These are phyloP conservation scores for Diabrotica undecimpunctata DNA, from an alignment of 1,140 invertebrate species.

Conservation along the genomic window DNA sequence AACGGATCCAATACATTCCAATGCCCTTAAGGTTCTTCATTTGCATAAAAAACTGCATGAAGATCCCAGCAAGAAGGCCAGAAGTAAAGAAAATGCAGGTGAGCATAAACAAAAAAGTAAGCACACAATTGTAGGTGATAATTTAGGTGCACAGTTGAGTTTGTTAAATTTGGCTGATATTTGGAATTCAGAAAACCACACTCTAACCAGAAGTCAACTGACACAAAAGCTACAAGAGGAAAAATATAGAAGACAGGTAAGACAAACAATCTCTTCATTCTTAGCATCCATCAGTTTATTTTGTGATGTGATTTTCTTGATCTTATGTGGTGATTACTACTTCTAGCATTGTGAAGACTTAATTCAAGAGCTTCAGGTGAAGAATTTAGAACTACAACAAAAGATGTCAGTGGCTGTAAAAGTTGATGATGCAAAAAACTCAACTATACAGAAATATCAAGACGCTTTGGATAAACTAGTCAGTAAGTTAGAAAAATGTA, in stretches of 20 bases:
- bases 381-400: constrained; percentile 71
- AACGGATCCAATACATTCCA: constrained; percentile 23
- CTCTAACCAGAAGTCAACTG: constrained; percentile 29
- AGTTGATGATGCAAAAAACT: constrained; percentile 71
- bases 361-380: constrained; percentile 69
- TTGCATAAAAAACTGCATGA: constrained; percentile 28
- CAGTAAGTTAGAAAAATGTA: constrained; percentile 41
- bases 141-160: constrained; percentile 33
- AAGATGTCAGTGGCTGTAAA: constrained; percentile 71
- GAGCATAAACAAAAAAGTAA: constrained; percentile 15
- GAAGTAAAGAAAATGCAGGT: background rate
- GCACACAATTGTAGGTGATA: constrained; percentile 21
- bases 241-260: constrained; percentile 66
- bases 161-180: constrained; percentile 54
- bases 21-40: constrained; percentile 28
- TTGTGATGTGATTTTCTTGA: too few relatives aligned
- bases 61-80: background rate
- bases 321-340: background rate
- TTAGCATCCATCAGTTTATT: too few relatives aligned
- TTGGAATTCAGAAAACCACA: constrained; percentile 48
- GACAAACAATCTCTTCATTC: background rate
- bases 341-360: constrained; percentile 70
- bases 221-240: constrained; percentile 69
- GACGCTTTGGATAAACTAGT: constrained; percentile 51
- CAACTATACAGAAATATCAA: constrained; percentile 61